phyloP scores from a whole-genome alignment of 2,888 invertebrate species.

The Drosophila anomelani region DNA sequence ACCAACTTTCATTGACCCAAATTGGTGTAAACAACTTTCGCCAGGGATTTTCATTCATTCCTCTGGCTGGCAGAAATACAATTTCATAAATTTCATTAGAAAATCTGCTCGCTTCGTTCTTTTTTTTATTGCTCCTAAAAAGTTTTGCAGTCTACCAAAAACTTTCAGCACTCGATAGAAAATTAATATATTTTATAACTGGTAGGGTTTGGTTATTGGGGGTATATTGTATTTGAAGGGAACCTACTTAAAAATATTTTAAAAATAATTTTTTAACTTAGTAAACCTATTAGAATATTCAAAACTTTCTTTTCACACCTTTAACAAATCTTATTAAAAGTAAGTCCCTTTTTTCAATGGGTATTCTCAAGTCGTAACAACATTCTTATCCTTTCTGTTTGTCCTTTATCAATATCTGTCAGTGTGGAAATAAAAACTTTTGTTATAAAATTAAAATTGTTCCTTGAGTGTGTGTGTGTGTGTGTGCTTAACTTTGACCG shows the following conservation, averaged over 20 bases:
- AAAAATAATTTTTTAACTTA: too few species aligned
- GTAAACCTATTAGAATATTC: too few species aligned
- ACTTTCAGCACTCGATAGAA: conserved; percentile 62
- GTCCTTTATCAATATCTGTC: conserved; percentile 59
- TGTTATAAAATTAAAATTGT: conserved; percentile 50
- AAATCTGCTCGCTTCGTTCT: conserved; percentile 8
- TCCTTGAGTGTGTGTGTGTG: conserved; percentile 15
- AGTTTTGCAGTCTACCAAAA: conserved; percentile 49
- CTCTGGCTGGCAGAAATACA: conserved; percentile 58
- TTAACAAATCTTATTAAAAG: background rate
- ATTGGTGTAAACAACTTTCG: conserved; percentile 67
- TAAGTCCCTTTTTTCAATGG: background rate
- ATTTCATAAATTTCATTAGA: conserved; percentile 77
- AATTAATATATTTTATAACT: conserved; percentile 8
- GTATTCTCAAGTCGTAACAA: background rate
- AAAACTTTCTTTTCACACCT: background rate
- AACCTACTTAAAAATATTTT: background rate
- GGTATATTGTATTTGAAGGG: background rate
- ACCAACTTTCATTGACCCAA: conserved; percentile 75
- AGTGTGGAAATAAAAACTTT: conserved; percentile 17
- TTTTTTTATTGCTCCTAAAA: conserved; percentile 37
- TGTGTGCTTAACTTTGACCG: conserved; percentile 36
- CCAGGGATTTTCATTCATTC: conserved; percentile 44
- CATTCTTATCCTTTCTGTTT: background rate
- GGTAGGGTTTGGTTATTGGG: background rate